A percentile compares a stretch with the other conserved stretches of the same genome.
Evolutionary conservation across 1,140 invertebrate species (phyloP).

Genomic region (Leptinotarsa defecta): DNA sequence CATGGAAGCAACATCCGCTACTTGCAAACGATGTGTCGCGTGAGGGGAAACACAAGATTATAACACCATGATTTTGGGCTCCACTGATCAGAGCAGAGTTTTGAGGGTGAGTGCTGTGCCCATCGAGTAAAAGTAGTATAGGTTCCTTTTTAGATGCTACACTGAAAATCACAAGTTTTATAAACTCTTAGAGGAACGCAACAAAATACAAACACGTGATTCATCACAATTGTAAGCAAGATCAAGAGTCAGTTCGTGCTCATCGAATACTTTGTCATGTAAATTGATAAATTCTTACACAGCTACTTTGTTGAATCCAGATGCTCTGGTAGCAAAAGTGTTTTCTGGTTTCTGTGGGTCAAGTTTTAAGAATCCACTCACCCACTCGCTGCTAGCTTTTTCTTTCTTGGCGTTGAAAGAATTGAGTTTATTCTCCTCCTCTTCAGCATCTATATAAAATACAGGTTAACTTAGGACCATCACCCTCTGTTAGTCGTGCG

Average conservation of each 20-base stretch:
- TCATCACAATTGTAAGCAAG: not conserved
- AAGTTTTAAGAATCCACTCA: not conserved
- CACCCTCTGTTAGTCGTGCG: no score
- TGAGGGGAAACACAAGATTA: conserved; percentile 51
- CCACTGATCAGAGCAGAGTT: conserved; percentile 49
- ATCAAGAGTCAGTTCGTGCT: not conserved
- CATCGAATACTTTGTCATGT: not conserved
- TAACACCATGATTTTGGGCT: conserved; percentile 49
- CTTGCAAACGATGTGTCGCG: conserved; percentile 54
- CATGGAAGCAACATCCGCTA: conserved; percentile 55
- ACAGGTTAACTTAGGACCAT: no score
- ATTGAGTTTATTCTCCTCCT: no score
- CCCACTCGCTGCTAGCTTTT: not conserved
- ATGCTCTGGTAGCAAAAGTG: not conserved
- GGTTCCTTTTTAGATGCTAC: conserved; percentile 36
- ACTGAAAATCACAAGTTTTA: no score
- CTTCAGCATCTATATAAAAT: no score
- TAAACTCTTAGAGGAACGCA: conserved; percentile 50
- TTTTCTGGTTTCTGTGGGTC: not conserved
- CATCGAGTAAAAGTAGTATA: conserved; percentile 44
- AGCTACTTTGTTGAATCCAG: not conserved
- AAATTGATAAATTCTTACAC: not conserved
- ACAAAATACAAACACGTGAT: conserved; percentile 34
- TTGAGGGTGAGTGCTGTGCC: conserved; percentile 44
- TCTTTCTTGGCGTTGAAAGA: not conserved